Percentiles rank a stretch among this genome's conserved stretches.
phyloP scores from a whole-genome alignment of 2,888 invertebrate species.

The Trachelus iudaicus region DNA sequence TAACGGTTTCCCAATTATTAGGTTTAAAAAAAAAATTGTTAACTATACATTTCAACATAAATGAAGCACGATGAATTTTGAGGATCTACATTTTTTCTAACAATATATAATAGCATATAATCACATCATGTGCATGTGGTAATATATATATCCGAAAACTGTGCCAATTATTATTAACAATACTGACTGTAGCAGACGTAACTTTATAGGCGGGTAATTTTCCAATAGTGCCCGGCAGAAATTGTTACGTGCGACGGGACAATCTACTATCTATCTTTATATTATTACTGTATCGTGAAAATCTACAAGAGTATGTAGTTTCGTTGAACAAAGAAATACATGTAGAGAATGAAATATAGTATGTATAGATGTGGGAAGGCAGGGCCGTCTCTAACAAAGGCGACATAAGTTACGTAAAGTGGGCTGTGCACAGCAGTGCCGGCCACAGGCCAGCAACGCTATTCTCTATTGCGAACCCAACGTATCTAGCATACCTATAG shows the following conservation, averaged over 20 bases:
- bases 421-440: constrained; percentile 36
- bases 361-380: constrained; percentile 7
- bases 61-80: too few relatives aligned
- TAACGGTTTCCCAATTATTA: neutral
- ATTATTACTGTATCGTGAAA: neutral
- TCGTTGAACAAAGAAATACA: neutral
- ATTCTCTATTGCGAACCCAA: constrained; percentile 36
- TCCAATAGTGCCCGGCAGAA: neutral
- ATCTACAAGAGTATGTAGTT: neutral
- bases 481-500: neutral
- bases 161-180: neutral
- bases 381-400: constrained; percentile 50
- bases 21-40: too few relatives aligned
- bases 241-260: neutral
- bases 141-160: neutral
- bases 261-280: neutral
- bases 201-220: neutral
- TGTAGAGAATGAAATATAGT: neutral
- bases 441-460: constrained; percentile 21
- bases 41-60: too few relatives aligned
- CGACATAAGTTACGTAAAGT: constrained; percentile 57
- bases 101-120: too few relatives aligned
- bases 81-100: too few relatives aligned
- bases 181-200: neutral
- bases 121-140: neutral